Percentiles rank a stretch among this genome's conserved stretches.
phyloP scores from a whole-genome alignment of 2,888 invertebrate genomes.

The Eristalis intricaria region DNA sequence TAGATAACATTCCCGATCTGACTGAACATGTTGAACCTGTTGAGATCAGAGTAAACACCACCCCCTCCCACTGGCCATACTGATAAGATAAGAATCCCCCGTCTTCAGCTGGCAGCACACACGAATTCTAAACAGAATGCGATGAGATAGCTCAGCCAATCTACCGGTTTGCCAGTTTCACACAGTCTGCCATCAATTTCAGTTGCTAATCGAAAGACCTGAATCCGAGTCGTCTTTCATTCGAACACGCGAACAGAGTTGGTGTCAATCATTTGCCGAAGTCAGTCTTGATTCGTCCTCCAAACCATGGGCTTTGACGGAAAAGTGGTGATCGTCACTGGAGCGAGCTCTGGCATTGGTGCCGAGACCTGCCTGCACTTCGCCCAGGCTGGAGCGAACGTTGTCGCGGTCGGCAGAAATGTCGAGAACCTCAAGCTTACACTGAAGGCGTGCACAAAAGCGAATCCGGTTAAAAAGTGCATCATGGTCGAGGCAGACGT shows the following conservation, averaged over 20 bases:
- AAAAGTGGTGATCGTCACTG: conserved; percentile 52
- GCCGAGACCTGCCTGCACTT: conserved; percentile 55
- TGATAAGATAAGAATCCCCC: background rate
- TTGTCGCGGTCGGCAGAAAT: conserved; percentile 59
- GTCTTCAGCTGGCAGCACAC: background rate
- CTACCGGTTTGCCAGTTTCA: background rate
- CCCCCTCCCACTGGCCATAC: background rate
- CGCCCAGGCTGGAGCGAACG: conserved; percentile 21
- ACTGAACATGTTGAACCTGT: background rate
- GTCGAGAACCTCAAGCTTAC: conserved; percentile 42
- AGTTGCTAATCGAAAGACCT: background rate
- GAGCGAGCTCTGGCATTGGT: conserved; percentile 59
- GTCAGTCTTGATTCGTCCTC: background rate
- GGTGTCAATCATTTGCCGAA: background rate
- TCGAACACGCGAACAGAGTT: background rate
- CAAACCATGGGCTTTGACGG: conserved; percentile 28
- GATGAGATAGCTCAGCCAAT: background rate
- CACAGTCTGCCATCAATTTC: background rate
- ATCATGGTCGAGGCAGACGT: conserved; percentile 85
- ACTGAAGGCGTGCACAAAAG: conserved; percentile 11
- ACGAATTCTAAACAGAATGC: background rate
- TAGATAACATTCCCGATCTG: background rate
- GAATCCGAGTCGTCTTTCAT: background rate
- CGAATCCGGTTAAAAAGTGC: conserved; percentile 32
- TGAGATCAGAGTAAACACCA: background rate